phyloP scores from a whole-genome alignment of 2,113 vertebrate genomes.

The Lota lota region DNA sequence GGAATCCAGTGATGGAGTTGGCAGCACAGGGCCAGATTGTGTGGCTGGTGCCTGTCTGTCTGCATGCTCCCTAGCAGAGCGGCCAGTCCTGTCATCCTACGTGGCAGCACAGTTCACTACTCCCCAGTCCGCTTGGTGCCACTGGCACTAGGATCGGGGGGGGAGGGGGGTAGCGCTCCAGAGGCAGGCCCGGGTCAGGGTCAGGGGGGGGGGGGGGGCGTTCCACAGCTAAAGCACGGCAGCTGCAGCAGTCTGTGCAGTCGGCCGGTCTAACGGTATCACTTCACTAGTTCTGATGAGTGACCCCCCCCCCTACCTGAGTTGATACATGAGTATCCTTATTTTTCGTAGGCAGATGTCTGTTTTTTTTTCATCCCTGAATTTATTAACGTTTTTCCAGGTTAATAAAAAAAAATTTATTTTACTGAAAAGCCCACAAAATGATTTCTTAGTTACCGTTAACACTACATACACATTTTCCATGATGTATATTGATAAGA shows the following conservation, averaged over 20 bases:
- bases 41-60: slow-evolving; percentile 75
- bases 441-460: too few relatives aligned
- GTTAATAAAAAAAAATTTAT: slow-evolving; percentile 8
- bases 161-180: slow-evolving; percentile 43
- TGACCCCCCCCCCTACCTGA: slow-evolving; percentile 99
- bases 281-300: slow-evolving; percentile 94
- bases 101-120: slow-evolving; percentile 70
- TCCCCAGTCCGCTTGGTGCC: slow-evolving; percentile 62
- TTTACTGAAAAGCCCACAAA: too few relatives aligned
- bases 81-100: slow-evolving; percentile 68
- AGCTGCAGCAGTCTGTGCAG: slow-evolving; percentile 81
- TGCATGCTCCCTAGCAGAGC: slow-evolving; percentile 62
- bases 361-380: too few relatives aligned
- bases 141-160: slow-evolving; percentile 58
- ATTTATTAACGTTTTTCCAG: not conserved
- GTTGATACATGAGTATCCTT: slow-evolving; percentile 94
- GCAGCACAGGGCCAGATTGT: slow-evolving; percentile 65
- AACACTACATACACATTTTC: too few relatives aligned
- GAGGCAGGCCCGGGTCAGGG: slow-evolving; percentile 67
- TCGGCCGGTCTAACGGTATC: slow-evolving; percentile 93
- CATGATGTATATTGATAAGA: slow-evolving; percentile 34
- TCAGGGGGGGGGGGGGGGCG: slow-evolving; percentile 69
- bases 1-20: slow-evolving; percentile 60
- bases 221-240: slow-evolving; percentile 79
- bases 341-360: slow-evolving; percentile 50